Conservation (phyloP, 2,113 vertebrate species). For the Ascaphus truei region DNA sequence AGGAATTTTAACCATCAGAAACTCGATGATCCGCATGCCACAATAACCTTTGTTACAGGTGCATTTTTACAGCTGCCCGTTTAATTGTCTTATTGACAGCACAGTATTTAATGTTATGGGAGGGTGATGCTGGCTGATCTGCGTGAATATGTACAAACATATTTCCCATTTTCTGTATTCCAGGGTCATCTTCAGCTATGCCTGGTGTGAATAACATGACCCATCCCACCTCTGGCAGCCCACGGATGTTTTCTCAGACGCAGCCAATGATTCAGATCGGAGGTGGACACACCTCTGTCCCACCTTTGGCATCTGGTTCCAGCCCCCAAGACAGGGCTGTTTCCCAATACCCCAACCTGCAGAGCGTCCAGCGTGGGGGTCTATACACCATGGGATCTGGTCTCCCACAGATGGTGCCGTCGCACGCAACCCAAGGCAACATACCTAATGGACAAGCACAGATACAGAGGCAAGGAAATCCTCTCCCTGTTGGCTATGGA, state of each 20-base stretch:
- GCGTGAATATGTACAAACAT: too few relatives aligned
- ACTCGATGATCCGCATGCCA: too few relatives aligned
- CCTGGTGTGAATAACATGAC: constrained; percentile 72
- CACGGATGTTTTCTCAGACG: constrained; percentile 82
- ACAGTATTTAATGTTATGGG: too few relatives aligned
- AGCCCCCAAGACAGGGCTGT: constrained; percentile 76
- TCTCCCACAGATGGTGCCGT: constrained; percentile 64
- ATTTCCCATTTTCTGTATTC: constrained; percentile 41
- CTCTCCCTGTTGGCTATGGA: constrained; percentile 69
- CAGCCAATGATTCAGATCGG: constrained; percentile 82
- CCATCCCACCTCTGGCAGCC: constrained; percentile 67
- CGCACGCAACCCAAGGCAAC: constrained; percentile 54
- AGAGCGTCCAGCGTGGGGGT: constrained; percentile 73
- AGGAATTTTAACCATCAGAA: too few relatives aligned
- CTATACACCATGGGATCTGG: constrained; percentile 73
- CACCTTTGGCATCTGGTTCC: constrained; percentile 60
- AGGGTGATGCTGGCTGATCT: too few relatives aligned
- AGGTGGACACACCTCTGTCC: constrained; percentile 65
- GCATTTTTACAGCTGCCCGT: too few relatives aligned
- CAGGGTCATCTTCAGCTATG: constrained; percentile 79
- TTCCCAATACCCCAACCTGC: constrained; percentile 67
- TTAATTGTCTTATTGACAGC: too few relatives aligned
- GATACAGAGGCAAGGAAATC: constrained; percentile 65
- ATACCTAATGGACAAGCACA: constrained; percentile 57
- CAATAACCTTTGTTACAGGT: too few relatives aligned